These are phyloP conservation scores for Argyra leucocephala DNA, from an alignment of 2,888 invertebrate species.

Conservation along the genomic window DNA sequence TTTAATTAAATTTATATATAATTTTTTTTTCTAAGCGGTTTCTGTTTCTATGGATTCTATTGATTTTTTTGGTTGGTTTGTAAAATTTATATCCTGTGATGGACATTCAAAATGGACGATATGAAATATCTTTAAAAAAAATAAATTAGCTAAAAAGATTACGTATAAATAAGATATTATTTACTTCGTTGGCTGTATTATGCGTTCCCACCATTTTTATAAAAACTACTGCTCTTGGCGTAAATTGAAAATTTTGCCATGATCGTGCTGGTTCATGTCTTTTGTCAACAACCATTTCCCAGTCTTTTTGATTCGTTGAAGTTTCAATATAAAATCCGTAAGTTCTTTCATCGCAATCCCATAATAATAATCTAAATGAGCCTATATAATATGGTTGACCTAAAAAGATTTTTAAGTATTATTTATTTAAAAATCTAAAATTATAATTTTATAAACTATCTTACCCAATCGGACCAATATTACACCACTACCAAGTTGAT, in stretches of 20 bases:
- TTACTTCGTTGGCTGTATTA: conserved; percentile 93
- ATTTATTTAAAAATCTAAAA: not conserved
- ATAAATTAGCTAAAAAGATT: not conserved
- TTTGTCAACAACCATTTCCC: conserved; percentile 84
- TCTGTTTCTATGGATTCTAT: not conserved
- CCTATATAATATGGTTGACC: conserved; percentile 88
- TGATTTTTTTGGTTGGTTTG: not conserved
- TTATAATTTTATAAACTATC: conserved; percentile 2
- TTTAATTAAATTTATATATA: not conserved
- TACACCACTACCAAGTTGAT: conserved; percentile 87
- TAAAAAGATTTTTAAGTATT: conserved; percentile 23
- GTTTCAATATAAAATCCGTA: conserved; percentile 96
- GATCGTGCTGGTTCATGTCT: conserved; percentile 77
- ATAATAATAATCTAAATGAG: conserved; percentile 82
- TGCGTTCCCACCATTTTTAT: conserved; percentile 91
- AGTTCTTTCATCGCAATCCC: conserved; percentile 93
- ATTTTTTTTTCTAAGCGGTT: not conserved
- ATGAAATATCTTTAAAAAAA: conserved; percentile 72
- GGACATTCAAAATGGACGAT: conserved; percentile 97
- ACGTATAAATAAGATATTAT: not conserved
- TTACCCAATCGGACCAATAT: conserved; percentile 84
- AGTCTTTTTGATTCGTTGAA: conserved; percentile 82
- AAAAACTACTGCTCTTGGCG: conserved; percentile 78
- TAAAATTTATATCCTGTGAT: conserved; percentile 48
- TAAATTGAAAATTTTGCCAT: conserved; percentile 87